Evolutionary conservation across 1,140 invertebrate genomes (phyloP), one percentile per base, ranked within the genome.

Genomic region (Lordiphosa clarofinis): DNA sequence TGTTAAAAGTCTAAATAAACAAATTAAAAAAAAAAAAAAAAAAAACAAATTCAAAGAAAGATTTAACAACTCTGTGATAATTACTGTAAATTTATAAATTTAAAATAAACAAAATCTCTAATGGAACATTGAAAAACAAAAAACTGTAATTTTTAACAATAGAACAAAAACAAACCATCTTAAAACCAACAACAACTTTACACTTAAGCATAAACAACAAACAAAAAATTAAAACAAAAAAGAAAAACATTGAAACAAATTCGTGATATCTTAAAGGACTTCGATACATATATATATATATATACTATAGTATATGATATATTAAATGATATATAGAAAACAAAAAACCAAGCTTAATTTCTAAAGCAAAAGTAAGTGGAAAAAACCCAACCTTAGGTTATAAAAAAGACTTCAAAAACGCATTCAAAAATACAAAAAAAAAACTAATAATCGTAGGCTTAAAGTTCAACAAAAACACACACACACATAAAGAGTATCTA

Each of bases 231-330:
- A 88, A 88, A 88, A 79, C 63, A 86, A 79, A 86, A 79, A 87
- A 88, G 86, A 81, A 84, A 88, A 88, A 88, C 87, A 88, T 88
- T 88, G 87, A 88, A 88, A 88, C 87, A 88, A 88, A 88, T 88
- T 88, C 87, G 87, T 88, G 87, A 88, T 88, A 88, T 88, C 87
- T 88, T 88, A 88, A 88, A 88, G 87, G 87, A 88, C 87, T 88
- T 88, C 87, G 87, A 88, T 88, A 88, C 87, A 88, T 88, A 84
- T 84, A 88, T 88, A 88, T 88, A 68, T 57, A 68, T 31, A 31
- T 84, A 88, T 88, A 88, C 86, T 88, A 88, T 88, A 88, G 87
- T 87, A 87, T 86, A 82, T 79, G 86, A 88, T 87, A 87, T 86
- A 86, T 82, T 88, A 88, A 79, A 79, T 79, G 74, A 48, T 50